Evolutionary conservation across 2,113 vertebrate genomes (phyloP), one percentile per base, ranked within the genome.

Genomic region (Leucosticte australis): DNA sequence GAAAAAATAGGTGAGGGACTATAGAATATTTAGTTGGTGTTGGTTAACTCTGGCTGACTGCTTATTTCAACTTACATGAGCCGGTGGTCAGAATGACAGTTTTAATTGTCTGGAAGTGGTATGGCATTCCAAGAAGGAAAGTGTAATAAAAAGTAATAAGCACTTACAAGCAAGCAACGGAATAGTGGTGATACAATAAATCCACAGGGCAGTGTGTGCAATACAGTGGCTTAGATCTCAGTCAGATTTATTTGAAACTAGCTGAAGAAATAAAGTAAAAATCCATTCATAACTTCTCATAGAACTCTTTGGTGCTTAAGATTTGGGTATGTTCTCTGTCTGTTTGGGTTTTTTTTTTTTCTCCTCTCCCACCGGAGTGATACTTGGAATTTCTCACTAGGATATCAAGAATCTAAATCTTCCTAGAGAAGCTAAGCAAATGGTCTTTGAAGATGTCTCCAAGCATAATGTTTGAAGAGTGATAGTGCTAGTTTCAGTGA

Each of bases 121-220:
- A 31, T 28, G 52, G 56, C 57, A 75, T 59, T 87, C 47, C 39
- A 78, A 75, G 65, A 44, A 94, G 27, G 27, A 30, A 87, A 92
- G 69, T 50, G 16, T 87, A 82, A 52, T 86, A 69, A 76, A 88
- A 92, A 14, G 11, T 89, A 91, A 70, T 95, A 37, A 92, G 52
- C 35, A 50, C 23, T 81, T 59, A 28, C 24, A 30, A 78, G 35
- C 52, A 52, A 23, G 47, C 56, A 68, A 18, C 4, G 3, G 49
- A 68, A 11, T 79, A 68, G 71, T 3, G 0, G 65, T 33, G 24
- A 30, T 64, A 33, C 16, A 79, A 5, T 22, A 76, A 68, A 82
- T 84, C 21, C 57, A 63, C 26, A 39, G n/a, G 37, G 7, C n/a
- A 42, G 5, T 24, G 10, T 68, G 7, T 79, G 47, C 53, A 64